Evolutionary conservation across 2,888 invertebrate genomes (phyloP).

Genomic region (Nymphalis urticae): DNA sequence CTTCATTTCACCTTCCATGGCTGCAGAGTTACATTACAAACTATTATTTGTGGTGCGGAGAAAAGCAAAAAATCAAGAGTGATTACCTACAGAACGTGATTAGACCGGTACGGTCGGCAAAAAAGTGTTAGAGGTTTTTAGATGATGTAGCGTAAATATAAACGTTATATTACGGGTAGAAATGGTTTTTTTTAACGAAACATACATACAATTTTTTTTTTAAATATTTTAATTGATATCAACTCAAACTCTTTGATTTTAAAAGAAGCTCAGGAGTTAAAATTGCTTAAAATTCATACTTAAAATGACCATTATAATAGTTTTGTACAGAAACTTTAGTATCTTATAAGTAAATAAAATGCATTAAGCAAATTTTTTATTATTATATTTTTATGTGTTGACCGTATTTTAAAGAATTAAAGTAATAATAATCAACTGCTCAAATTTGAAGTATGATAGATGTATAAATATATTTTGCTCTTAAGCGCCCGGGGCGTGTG

Average conservation of each 20-base stretch:
- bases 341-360: no score
- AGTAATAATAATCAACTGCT: constrained; percentile 5
- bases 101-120: constrained; percentile 50
- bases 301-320: no score
- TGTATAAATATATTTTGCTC: constrained; percentile 44
- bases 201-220: no score
- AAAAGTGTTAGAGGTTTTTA: constrained; percentile 28
- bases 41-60: constrained; percentile 57
- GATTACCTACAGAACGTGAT: constrained; percentile 59
- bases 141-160: constrained; percentile 9
- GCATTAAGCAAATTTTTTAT: no score
- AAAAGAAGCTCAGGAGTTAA: no score
- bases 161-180: background rate
- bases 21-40: constrained; percentile 50
- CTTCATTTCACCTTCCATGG: constrained; percentile 47
- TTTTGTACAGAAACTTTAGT: no score
- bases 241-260: no score
- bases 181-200: background rate
- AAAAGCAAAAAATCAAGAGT: constrained; percentile 56
- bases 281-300: no score
- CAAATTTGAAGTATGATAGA: constrained; percentile 56
- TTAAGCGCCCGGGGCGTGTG: constrained; percentile 47
- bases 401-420: constrained; percentile 36
- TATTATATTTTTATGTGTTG: constrained; percentile 15
- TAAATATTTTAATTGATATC: no score